Evolutionary conservation across 2,797 vertebrate genomes (phyloP).

Genomic region (Chelonia mydas): DNA sequence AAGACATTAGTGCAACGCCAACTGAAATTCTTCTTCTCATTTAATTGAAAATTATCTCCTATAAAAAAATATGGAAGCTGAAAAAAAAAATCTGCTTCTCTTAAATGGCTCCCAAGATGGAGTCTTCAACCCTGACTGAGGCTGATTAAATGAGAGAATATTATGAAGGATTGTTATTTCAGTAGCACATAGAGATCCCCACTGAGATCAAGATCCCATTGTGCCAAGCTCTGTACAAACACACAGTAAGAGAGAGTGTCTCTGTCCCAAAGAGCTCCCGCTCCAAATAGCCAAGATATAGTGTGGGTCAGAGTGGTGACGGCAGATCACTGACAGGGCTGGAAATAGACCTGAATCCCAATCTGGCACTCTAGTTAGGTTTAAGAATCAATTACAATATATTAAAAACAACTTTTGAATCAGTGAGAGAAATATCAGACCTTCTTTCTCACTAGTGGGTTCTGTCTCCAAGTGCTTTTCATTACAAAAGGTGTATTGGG

Average conservation of each 20-base stretch:
- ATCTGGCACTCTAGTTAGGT: neutral
- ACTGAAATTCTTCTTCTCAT: conserved; percentile 29
- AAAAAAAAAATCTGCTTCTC: neutral
- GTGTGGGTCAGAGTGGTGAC: neutral
- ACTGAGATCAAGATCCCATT: neutral
- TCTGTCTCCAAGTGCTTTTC: too few species aligned
- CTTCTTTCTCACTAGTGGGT: too few species aligned
- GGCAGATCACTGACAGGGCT: neutral
- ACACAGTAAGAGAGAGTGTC: neutral
- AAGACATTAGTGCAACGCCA: neutral
- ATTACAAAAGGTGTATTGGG: too few species aligned
- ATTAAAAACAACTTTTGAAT: too few species aligned
- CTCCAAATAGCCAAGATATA: neutral
- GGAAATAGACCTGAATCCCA: neutral
- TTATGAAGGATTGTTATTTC: neutral
- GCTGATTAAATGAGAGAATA: conserved; percentile 7
- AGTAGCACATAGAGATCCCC: neutral
- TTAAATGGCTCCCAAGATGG: conserved; percentile 31
- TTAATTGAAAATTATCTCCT: conserved; percentile 49
- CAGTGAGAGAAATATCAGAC: too few species aligned
- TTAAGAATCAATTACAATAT: too few species aligned
- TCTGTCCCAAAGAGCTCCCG: neutral
- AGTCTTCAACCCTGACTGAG: neutral
- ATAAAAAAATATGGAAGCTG: neutral
- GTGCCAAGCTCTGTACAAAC: neutral